Conservation (phyloP, 2,797 vertebrate genomes). For the Morus bassanus region DNA sequence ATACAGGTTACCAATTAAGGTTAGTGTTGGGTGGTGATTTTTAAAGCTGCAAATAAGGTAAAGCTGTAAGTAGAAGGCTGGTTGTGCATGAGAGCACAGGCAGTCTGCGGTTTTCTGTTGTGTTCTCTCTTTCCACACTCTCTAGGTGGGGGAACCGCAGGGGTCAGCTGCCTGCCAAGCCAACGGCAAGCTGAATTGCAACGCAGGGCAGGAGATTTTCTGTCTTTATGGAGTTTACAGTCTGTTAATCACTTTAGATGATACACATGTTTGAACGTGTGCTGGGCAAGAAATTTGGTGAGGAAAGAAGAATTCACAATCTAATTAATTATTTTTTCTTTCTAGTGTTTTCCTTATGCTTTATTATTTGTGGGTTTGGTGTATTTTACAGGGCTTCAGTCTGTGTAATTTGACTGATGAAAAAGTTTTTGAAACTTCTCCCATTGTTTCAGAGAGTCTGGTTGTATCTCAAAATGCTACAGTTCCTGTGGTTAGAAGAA, state of each 20-base stretch:
- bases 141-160: neutral
- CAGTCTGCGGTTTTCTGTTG: neutral
- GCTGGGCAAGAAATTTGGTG: neutral
- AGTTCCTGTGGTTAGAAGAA: constrained; percentile 23
- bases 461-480: neutral
- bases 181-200: neutral
- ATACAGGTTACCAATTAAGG: neutral
- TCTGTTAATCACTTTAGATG: neutral
- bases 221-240: neutral
- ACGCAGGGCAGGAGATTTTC: neutral
- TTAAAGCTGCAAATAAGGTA: neutral
- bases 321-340: neutral
- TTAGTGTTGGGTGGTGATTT: neutral
- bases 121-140: neutral
- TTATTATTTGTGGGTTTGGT: neutral
- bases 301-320: neutral
- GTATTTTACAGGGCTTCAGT: neutral
- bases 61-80: neutral
- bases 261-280: neutral
- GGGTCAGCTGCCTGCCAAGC: neutral
- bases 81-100: neutral
- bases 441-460: neutral
- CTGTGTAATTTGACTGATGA: neutral
- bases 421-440: neutral
- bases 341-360: neutral